phyloP scores from a whole-genome alignment of 2,888 invertebrate species.

The Habroteleia sp. region DNA sequence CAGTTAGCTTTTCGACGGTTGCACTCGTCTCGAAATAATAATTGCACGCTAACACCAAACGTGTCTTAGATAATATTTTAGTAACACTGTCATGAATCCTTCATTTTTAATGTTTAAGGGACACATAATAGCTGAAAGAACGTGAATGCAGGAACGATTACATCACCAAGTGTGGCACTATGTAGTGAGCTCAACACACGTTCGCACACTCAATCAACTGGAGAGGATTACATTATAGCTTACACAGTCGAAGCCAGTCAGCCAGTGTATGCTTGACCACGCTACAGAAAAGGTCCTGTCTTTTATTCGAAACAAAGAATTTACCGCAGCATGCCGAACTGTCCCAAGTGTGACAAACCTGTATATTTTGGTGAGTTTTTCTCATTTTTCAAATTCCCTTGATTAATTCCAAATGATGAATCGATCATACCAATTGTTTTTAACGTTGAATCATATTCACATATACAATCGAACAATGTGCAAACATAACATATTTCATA shows the following conservation, averaged over 20 bases:
- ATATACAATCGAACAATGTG: too few species aligned
- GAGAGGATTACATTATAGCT: conserved; percentile 77
- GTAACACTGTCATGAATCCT: too few species aligned
- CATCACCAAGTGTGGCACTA: conserved; percentile 58
- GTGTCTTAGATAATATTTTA: too few species aligned
- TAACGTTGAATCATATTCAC: too few species aligned
- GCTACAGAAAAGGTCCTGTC: conserved; percentile 67
- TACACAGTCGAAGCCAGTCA: conserved; percentile 74
- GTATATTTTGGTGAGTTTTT: conserved; percentile 83
- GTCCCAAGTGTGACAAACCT: conserved; percentile 84
- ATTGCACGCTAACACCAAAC: too few species aligned
- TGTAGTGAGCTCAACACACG: conserved; percentile 65
- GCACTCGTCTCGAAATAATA: too few species aligned
- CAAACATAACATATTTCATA: too few species aligned
- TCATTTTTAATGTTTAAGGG: too few species aligned
- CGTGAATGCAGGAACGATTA: conserved; percentile 55
- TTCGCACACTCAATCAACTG: conserved; percentile 76
- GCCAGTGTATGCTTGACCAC: conserved; percentile 77
- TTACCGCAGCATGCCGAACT: conserved; percentile 82
- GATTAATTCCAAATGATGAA: too few species aligned
- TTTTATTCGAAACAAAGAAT: conserved; percentile 26
- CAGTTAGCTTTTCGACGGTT: too few species aligned
- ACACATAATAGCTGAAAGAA: conserved; percentile 28
- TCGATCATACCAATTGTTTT: too few species aligned
- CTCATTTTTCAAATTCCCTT: not conserved